Evolutionary conservation across 1,140 invertebrate genomes (phyloP).

Genomic region (Macrosteles quadrilineatus): DNA sequence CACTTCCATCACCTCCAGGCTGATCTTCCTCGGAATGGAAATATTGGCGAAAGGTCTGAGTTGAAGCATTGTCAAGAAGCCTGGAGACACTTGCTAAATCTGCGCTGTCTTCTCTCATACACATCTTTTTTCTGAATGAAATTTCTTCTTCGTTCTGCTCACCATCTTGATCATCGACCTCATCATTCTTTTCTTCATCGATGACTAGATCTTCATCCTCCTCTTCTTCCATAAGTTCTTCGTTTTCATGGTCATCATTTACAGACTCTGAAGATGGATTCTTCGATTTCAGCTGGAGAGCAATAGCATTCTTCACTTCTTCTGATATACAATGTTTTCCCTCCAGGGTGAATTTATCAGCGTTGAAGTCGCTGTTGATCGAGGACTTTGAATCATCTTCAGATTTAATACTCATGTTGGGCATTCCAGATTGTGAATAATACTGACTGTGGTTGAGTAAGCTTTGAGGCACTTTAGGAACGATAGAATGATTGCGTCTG

Average conservation of each 20-base stretch:
- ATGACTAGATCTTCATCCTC: slow-evolving; percentile 63
- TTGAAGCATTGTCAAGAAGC: slow-evolving; percentile 76
- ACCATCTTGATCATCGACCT: slow-evolving; percentile 37
- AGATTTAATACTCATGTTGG: background rate
- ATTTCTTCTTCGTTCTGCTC: slow-evolving; percentile 33
- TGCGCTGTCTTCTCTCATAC: slow-evolving; percentile 37
- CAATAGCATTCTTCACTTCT: slow-evolving; percentile 77
- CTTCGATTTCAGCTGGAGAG: slow-evolving; percentile 69
- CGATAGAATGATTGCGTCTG: background rate
- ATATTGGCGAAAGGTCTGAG: slow-evolving; percentile 65
- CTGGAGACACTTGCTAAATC: slow-evolving; percentile 77
- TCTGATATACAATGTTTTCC: slow-evolving; percentile 58
- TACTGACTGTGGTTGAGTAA: background rate
- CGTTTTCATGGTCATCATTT: slow-evolving; percentile 34
- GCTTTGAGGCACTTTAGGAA: background rate
- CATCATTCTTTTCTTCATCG: slow-evolving; percentile 58
- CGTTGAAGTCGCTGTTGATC: background rate
- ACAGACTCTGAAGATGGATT: slow-evolving; percentile 33
- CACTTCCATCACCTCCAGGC: slow-evolving; percentile 49
- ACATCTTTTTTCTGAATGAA: slow-evolving; percentile 28
- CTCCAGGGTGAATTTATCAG: background rate
- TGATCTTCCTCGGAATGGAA: slow-evolving; percentile 48
- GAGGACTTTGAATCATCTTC: slow-evolving; percentile 24
- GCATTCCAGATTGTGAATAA: background rate
- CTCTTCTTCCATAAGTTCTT: slow-evolving; percentile 54